A percentile compares a stretch with the other conserved stretches of the same genome.
These are phyloP conservation scores for Hippocampus kuda DNA, from an alignment of 2,797 vertebrate genomes.

Conservation along the genomic window DNA sequence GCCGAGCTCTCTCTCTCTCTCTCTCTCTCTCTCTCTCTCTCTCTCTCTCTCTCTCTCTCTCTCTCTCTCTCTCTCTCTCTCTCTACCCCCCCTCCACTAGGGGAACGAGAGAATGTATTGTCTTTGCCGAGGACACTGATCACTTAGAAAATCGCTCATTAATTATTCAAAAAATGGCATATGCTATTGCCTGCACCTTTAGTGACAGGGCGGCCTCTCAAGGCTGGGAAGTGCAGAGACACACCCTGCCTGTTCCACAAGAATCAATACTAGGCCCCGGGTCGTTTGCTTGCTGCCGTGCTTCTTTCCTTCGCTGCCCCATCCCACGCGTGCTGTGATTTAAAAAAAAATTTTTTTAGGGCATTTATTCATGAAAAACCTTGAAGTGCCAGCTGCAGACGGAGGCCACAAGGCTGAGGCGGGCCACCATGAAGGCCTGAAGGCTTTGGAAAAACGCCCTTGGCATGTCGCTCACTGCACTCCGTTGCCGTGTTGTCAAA, in stretches of 20 bases:
- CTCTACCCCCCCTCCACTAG: conserved; percentile 27
- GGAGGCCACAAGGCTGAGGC: conserved; percentile 48
- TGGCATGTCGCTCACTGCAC: conserved; percentile 40
- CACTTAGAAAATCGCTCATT: conserved; percentile 68
- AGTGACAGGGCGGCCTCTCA: conserved; percentile 67
- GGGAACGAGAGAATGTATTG: conserved; percentile 64
- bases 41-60: conserved; percentile 55
- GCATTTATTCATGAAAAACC: conserved; percentile 37
- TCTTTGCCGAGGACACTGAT: conserved; percentile 68
- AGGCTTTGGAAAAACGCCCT: conserved; percentile 49
- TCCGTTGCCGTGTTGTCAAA: conserved; percentile 44
- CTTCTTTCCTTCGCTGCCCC: conserved; percentile 14
- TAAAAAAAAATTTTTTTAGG: conserved; percentile 8
- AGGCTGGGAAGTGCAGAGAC: conserved; percentile 63
- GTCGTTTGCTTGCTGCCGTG: conserved; percentile 36
- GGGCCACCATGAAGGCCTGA: conserved; percentile 57
- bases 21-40: conserved; percentile 57
- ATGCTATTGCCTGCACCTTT: conserved; percentile 66
- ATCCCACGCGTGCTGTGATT: conserved; percentile 20
- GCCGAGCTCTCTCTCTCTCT: conserved; percentile 52
- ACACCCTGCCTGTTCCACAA: conserved; percentile 52
- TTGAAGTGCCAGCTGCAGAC: conserved; percentile 60
- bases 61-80: conserved; percentile 57
- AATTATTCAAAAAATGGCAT: conserved; percentile 68
- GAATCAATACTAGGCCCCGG: conserved; percentile 57